phyloP scores from a whole-genome alignment of 1,140 invertebrate species.

The Hyles vespertilio region DNA sequence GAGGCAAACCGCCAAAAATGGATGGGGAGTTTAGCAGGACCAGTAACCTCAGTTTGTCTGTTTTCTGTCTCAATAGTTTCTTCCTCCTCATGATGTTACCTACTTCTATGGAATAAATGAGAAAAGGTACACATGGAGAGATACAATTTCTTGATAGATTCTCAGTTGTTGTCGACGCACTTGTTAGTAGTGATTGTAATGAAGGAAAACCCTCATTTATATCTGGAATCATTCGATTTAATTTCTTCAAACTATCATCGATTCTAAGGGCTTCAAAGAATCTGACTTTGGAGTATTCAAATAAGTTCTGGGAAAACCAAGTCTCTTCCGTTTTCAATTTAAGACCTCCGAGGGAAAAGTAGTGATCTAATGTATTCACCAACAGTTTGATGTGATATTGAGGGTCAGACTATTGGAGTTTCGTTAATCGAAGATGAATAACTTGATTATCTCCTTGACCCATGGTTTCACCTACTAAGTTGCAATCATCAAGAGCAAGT shows the following conservation, averaged over 20 bases:
- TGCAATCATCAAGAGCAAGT: neutral
- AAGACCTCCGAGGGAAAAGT: neutral
- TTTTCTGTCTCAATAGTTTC: neutral
- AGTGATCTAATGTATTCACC: neutral
- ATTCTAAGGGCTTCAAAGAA: neutral
- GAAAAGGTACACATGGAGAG: neutral
- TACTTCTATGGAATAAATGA: neutral
- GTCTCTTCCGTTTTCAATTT: neutral
- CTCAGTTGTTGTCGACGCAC: neutral
- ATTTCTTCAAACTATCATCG: neutral
- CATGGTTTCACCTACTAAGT: neutral
- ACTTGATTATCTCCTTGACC: neutral
- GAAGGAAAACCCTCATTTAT: neutral
- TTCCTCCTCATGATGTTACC: neutral
- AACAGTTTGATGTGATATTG: neutral
- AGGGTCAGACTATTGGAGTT: neutral
- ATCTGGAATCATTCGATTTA: neutral
- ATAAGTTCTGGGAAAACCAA: neutral
- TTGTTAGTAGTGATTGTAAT: neutral
- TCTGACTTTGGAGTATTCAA: neutral
- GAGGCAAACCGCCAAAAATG: neutral
- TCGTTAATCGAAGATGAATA: neutral
- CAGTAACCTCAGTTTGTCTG: neutral
- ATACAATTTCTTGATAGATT: neutral
- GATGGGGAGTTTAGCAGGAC: neutral